Conservation (phyloP, 2,113 vertebrate genomes). For the Jacana jacana region DNA sequence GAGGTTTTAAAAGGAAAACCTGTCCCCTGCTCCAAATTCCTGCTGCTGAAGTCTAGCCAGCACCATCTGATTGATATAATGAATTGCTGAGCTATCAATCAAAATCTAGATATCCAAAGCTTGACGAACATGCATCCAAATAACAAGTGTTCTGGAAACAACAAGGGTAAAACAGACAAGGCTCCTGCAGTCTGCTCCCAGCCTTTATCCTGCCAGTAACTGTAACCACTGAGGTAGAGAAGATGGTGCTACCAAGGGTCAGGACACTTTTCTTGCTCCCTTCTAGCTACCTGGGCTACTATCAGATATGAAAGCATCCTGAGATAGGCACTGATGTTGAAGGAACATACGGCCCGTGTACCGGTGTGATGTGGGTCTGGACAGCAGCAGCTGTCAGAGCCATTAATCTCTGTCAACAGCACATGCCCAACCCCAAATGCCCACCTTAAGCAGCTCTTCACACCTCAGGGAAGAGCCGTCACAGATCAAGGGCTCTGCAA, state of each 20-base stretch:
- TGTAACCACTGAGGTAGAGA: background rate
- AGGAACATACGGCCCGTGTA: background rate
- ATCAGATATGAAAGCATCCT: background rate
- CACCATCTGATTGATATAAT: background rate
- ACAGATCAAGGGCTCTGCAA: background rate
- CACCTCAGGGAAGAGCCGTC: background rate
- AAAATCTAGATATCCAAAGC: background rate
- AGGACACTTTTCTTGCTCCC: background rate
- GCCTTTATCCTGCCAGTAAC: background rate
- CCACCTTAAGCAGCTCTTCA: background rate
- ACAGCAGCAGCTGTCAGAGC: slow-evolving; percentile 6
- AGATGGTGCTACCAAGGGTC: background rate
- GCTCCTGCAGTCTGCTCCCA: background rate
- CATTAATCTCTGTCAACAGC: slow-evolving; percentile 9
- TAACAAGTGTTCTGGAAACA: background rate
- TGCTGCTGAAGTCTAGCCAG: background rate
- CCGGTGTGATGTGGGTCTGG: background rate
- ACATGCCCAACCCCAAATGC: background rate
- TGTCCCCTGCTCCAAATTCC: background rate
- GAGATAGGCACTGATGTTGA: background rate
- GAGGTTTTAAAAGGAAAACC: background rate
- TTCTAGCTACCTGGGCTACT: background rate
- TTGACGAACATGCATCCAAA: background rate
- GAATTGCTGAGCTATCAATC: background rate
- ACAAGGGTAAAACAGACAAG: background rate